Conservation (phyloP, 2,797 vertebrate genomes). For the Pangasius krempfi region DNA sequence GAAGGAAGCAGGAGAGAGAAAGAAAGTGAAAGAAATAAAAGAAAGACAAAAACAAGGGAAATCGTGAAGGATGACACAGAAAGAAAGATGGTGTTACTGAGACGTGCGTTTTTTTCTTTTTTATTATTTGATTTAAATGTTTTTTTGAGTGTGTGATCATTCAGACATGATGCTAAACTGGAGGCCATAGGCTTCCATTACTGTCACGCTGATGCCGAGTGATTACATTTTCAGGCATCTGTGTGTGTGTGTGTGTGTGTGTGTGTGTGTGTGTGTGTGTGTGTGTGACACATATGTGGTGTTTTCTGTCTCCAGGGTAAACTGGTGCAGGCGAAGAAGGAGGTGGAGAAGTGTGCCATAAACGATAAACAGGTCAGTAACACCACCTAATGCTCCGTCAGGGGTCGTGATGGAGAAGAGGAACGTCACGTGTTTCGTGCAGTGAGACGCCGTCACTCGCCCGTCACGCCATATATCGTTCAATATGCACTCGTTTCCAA, state of each 20-base stretch:
- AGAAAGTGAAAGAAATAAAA: neutral
- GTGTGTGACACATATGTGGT: neutral
- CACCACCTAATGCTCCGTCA: neutral
- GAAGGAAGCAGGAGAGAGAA: neutral
- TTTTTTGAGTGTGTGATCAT: neutral
- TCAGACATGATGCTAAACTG: neutral
- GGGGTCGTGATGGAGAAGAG: neutral
- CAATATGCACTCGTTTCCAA: neutral
- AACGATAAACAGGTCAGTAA: constrained; percentile 92
- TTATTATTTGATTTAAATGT: too few relatives aligned
- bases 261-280: neutral
- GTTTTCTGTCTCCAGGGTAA: constrained; percentile 78
- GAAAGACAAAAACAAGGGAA: too few relatives aligned
- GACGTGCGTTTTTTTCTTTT: neutral
- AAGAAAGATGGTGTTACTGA: neutral
- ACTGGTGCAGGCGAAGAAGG: constrained; percentile 93
- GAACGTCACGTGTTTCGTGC: too few relatives aligned
- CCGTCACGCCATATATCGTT: neutral
- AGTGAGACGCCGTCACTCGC: neutral
- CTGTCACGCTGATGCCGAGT: neutral
- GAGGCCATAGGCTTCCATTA: too few relatives aligned
- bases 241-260: neutral
- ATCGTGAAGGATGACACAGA: neutral
- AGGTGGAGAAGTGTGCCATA: constrained; percentile 91
- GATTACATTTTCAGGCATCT: neutral